These are phyloP conservation scores for Pluvianellus socialis DNA, from an alignment of 2,113 vertebrate species.

Conservation along the genomic window DNA sequence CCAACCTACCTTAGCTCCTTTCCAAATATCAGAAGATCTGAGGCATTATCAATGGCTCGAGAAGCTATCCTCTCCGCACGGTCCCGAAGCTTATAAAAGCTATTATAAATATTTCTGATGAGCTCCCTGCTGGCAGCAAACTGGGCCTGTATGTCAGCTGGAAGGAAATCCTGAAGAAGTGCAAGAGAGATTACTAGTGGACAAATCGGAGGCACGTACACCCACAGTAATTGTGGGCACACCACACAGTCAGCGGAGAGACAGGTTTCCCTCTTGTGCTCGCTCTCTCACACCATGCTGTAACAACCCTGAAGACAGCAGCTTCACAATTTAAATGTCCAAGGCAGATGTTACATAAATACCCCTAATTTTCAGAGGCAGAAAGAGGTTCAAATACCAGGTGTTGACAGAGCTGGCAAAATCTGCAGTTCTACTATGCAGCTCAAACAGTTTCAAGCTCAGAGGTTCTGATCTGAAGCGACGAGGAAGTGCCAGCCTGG, in stretches of 20 bases:
- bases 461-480: not conserved
- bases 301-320: not conserved
- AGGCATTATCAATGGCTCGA: slow-evolving; percentile 89
- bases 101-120: slow-evolving; percentile 91
- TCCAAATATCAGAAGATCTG: slow-evolving; percentile 92
- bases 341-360: not conserved
- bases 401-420: not conserved
- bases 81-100: slow-evolving; percentile 91
- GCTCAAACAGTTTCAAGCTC: not conserved
- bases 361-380: not conserved
- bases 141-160: slow-evolving; percentile 90
- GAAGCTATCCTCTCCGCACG: slow-evolving; percentile 87
- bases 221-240: not conserved
- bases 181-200: not conserved
- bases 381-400: not conserved
- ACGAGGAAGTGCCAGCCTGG: not conserved
- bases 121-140: slow-evolving; percentile 91
- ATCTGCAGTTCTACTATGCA: not conserved
- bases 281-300: accelerated
- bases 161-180: slow-evolving; percentile 89
- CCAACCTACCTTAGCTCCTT: slow-evolving; percentile 87
- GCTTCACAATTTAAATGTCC: not conserved
- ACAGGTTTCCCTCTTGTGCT: not conserved
- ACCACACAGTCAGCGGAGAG: not conserved
- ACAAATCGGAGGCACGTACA: not conserved